Evolutionary conservation across 2,113 vertebrate species (phyloP), one percentile per base, ranked within the genome.

Genomic region (Zosterops borbonicus): DNA sequence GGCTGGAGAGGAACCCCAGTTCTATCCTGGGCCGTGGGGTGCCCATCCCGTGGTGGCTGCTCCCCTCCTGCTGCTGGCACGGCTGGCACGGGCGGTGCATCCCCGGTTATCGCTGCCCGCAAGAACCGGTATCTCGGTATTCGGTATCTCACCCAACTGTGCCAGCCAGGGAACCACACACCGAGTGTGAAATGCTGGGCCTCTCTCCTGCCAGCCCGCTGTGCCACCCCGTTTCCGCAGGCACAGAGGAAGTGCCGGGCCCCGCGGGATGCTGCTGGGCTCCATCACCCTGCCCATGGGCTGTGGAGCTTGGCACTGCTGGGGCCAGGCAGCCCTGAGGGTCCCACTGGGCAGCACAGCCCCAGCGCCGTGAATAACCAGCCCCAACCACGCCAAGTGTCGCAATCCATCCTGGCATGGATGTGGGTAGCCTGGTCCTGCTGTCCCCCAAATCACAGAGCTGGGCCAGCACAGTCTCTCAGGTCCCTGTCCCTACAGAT

Each of bases 371-470:
- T 5, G 1, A 16, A 52, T 60, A 41, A 77, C n/a, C 44, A 49
- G 28, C 37, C 42, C 4, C 13, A 27, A 0, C 19, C 6, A 2
- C 28, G 46, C 64, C 3, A 4, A 33, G 24, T 1, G 0, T 59
- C 39, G 0, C 9, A 27, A 50, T 68, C 76, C 42, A 6, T 33
- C 23, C 39, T 3, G 2, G 56, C 6, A 5, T 63, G 68, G 47
- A 75, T 37, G 41, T 2, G 11, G 22, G 75, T 17, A 60, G 28
- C 44, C 41, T 47, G 75, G 41, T 18, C 14, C 27, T 37, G 56
- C 42, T 56, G 31, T 44, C 12, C 37, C n/a, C 35, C 56, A 69
- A 27, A 29, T 53, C 42, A 27, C 11, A 19, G 68, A 68, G n/a
- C 46, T 74, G 49, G n/a, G 46, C 25, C 8, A 4, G 29, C 13